Base-by-base conservation (phyloP, 64 coral and sea anemone species). In the Montipora efflorescens region DNA sequence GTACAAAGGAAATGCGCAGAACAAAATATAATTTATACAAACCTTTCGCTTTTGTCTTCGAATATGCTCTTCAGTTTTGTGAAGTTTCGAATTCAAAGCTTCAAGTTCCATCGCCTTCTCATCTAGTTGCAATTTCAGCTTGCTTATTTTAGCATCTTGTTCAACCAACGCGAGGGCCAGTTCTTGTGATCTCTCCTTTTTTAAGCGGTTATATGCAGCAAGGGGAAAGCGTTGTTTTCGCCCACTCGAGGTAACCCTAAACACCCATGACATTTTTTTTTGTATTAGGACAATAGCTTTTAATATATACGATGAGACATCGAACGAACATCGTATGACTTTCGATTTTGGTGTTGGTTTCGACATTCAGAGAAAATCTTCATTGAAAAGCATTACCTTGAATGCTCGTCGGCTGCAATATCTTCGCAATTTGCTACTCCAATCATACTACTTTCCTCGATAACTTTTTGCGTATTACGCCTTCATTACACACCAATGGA, bases 11-110 rank as follows among this genome's bases (percentile, higher is more conserved):
- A 57, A 57, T 57, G 2, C 5, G 53, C 53, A 8, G 67, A 23
- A 8, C 19, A 74, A 23, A 28, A 20, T 74, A n/a, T 74, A 4
- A 69, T 15, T 18, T 15, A 83, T 21, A 87, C 48, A 5, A 48
- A 87, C 83, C 61, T 85, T 85, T 85, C 61, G 57, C 82, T 85
- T 85, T 68, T 8, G 12, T 87, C 46, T 87, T 87, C 84, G 84
- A 73, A 71, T 87, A 47, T 46, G 84, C 69, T 87, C 84, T 11
- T 57, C 53, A 4, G 53, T 57, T 57, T 57, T 57, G 53, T 57
- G 83, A 51, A 70, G 83, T 87, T 70, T 67, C 3, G 47, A 67
- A 58, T 85, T 70, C 23, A 87, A 87, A 87, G 21, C 61, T 87
- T 87, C 48, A 67, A 87, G 59, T 57, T 87, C 83, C 83, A 15